Conservation (phyloP, 2,113 vertebrate genomes). For the Dermatemys mawii region DNA sequence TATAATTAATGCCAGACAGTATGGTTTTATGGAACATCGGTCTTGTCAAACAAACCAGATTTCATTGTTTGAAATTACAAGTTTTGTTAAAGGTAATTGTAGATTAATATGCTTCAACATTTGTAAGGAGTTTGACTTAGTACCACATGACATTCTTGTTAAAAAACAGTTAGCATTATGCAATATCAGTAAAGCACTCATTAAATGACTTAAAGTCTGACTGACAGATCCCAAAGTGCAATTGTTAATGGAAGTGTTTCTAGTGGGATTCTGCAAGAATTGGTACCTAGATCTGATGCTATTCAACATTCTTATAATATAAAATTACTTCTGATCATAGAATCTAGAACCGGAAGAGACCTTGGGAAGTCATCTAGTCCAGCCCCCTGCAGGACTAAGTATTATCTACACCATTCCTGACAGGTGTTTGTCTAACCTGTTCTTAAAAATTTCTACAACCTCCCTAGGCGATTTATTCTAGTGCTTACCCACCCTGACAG, state of each 20-base stretch:
- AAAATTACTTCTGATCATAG: background rate
- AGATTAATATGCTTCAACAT: background rate
- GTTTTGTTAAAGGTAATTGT: background rate
- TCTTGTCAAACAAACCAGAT: constrained; percentile 15
- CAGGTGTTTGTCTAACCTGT: too few relatives aligned
- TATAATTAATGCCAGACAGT: background rate
- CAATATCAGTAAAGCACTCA: constrained; percentile 4
- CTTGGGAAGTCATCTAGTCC: too few relatives aligned
- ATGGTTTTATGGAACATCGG: background rate
- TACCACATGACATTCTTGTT: background rate
- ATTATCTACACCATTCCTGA: too few relatives aligned
- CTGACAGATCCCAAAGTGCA: background rate
- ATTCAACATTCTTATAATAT: background rate
- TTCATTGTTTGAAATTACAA: constrained; percentile 33
- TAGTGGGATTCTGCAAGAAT: background rate
- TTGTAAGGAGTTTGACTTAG: background rate
- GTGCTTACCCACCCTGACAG: too few relatives aligned
- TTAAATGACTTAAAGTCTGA: constrained; percentile 12
- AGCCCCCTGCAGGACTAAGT: too few relatives aligned
- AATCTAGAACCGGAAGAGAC: too few relatives aligned
- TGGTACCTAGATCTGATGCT: rapidly evolving
- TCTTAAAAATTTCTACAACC: too few relatives aligned
- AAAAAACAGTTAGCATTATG: background rate
- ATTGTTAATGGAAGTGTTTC: background rate
- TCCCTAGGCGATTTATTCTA: too few relatives aligned